phyloP scores from a whole-genome alignment of 2,888 invertebrate genomes.

The Deilephila elpenor region DNA sequence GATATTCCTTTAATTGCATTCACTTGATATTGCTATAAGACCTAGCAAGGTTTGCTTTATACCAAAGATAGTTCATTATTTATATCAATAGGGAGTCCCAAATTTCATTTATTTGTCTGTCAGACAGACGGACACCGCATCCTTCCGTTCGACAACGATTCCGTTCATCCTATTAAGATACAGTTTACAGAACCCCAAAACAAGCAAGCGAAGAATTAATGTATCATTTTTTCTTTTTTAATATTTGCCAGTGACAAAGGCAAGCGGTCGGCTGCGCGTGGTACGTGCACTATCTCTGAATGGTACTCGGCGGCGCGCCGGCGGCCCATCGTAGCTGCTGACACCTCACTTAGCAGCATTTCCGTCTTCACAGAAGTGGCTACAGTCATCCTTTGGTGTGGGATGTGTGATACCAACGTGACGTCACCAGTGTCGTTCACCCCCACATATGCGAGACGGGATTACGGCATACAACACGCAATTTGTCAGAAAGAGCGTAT shows the following conservation, averaged over 20 bases:
- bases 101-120: too few species aligned
- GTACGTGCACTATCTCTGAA: slow-evolving; percentile 65
- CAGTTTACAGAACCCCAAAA: not conserved
- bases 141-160: too few species aligned
- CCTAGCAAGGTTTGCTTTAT: too few species aligned
- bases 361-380: slow-evolving; percentile 58
- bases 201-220: not conserved
- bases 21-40: too few species aligned
- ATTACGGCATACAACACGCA: not conserved
- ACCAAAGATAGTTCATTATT: too few species aligned
- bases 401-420: slow-evolving; percentile 32
- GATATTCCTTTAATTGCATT: too few species aligned
- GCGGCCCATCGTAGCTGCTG: slow-evolving; percentile 49
- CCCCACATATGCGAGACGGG: not conserved
- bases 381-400: slow-evolving; percentile 35
- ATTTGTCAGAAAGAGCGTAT: too few species aligned
- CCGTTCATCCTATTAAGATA: too few species aligned
- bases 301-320: slow-evolving; percentile 44
- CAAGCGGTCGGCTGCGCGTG: slow-evolving; percentile 8
- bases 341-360: slow-evolving; percentile 67
- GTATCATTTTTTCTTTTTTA: not conserved
- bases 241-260: slow-evolving; percentile 11
- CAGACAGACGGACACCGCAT: too few species aligned
- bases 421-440: slow-evolving; percentile 15
- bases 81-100: too few species aligned